Base-by-base conservation (phyloP, 2,888 invertebrate genomes). In the Ctena decussata region DNA sequence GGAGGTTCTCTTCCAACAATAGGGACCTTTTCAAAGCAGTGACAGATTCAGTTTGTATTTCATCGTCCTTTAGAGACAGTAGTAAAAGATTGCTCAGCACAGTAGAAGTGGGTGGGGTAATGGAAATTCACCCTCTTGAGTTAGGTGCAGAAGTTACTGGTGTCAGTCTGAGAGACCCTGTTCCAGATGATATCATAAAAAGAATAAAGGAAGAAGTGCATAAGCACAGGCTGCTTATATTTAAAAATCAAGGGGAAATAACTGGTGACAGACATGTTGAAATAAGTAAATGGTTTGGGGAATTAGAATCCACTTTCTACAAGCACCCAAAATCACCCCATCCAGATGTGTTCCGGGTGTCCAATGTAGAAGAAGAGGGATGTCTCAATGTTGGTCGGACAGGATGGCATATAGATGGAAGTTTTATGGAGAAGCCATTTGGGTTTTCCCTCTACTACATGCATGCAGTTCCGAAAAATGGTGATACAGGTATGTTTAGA, bases 401-500 rank as follows among this genome's bases (percentile, higher is more conserved):
- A 3, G 95, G 95, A 18, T 95, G 94, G 94, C 95, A 95, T 80
- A 93, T 95, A 30, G 95, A 94, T 85, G 95, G 95, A 6, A 94
- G 94, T 74, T 95, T 94, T 80, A 94, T 94, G 93, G 88, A 80
- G 27, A 90, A 92, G 72, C 95, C 95, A 8, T 95, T 94, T 76
- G 81, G 80, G 32, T 94, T 92, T 81, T 90, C 94, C 5, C 57
- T 95, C 6, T 95, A 95, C 80, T 92, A 95, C 79, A 95, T 95
- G 90, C 90, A 88, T 5, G 83, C 93, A 12, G 91, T 94, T 6
- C 95, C 95, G 8, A 91, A 91, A 84, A 73, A 72, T 24, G 94
- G 95, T 18, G 91, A 92, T 53, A 95, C 95, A 82, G 94, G 95
- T 95, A 84, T 76, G 41, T 41, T 11, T n/a, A n/a, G n/a, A n/a